phyloP scores from a whole-genome alignment of 2,888 invertebrate genomes.

The Drosophila limbata region DNA sequence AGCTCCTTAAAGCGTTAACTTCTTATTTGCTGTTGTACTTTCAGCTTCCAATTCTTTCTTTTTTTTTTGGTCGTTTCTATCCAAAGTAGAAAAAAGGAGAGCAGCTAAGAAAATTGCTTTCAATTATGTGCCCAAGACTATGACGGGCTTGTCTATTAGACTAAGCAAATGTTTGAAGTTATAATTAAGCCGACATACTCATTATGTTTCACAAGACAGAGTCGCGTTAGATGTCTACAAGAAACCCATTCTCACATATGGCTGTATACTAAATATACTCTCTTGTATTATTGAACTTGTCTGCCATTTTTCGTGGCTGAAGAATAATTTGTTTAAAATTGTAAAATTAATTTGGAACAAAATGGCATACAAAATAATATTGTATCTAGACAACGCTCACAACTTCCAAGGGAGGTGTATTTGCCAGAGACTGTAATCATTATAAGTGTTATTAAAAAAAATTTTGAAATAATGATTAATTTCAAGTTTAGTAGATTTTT shows the following conservation, averaged over 20 bases:
- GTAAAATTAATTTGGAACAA: too few relatives aligned
- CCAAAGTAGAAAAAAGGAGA: slow-evolving; percentile 1
- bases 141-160: slow-evolving; percentile 51
- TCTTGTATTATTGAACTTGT: not conserved
- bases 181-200: slow-evolving; percentile 59
- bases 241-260: not conserved
- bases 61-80: slow-evolving; percentile 1
- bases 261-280: not conserved
- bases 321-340: too few relatives aligned
- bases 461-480: too few relatives aligned
- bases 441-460: too few relatives aligned
- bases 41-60: slow-evolving; percentile 14
- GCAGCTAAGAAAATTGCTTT: slow-evolving; percentile 46
- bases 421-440: too few relatives aligned
- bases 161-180: slow-evolving; percentile 64
- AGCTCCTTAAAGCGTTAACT: slow-evolving; percentile 77
- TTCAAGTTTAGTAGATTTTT: too few relatives aligned
- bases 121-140: slow-evolving; percentile 52
- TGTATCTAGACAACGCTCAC: too few relatives aligned
- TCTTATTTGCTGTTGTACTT: slow-evolving; percentile 51
- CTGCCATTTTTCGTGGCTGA: too few relatives aligned
- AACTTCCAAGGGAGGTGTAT: too few relatives aligned
- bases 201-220: slow-evolving; percentile 37
- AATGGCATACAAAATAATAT: too few relatives aligned
- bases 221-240: not conserved